Evolutionary conservation across 1,140 invertebrate genomes (phyloP).

Genomic region (Anoplolepis gracilipes): DNA sequence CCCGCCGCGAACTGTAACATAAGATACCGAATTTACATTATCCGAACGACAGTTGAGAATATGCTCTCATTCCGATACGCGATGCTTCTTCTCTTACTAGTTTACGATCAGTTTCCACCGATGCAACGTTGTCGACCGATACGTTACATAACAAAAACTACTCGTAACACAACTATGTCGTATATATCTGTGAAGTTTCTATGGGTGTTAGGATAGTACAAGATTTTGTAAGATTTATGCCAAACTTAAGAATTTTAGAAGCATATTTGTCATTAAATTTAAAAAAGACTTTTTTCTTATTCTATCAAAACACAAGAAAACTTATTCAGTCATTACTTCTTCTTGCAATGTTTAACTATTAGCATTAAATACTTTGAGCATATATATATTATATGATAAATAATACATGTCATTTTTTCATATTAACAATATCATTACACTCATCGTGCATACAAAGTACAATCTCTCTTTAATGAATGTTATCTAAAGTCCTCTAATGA

Average conservation of each 20-base stretch:
- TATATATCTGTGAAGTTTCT: background rate
- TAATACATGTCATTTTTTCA: background rate
- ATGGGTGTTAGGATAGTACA: background rate
- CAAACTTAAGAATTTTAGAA: background rate
- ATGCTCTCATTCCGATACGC: constrained; percentile 20
- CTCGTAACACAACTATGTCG: background rate
- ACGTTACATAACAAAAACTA: constrained; percentile 41
- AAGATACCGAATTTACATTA: constrained; percentile 49
- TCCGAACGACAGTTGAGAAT: constrained; percentile 11
- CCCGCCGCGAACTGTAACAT: constrained; percentile 25
- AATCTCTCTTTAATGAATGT: background rate
- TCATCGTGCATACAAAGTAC: background rate
- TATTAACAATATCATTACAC: background rate
- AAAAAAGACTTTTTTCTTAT: background rate
- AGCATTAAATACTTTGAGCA: background rate
- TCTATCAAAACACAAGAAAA: background rate
- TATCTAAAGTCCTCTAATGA: background rate
- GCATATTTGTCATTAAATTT: background rate
- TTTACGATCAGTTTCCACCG: constrained; percentile 27
- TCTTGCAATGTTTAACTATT: background rate
- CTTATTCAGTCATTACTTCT: background rate
- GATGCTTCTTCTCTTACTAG: constrained; percentile 17
- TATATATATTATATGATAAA: background rate
- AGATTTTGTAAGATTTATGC: constrained; percentile 23
- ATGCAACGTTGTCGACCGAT: constrained; percentile 6